Evolutionary conservation across 1,140 invertebrate genomes (phyloP).

Genomic region (Procambarus virginalis): DNA sequence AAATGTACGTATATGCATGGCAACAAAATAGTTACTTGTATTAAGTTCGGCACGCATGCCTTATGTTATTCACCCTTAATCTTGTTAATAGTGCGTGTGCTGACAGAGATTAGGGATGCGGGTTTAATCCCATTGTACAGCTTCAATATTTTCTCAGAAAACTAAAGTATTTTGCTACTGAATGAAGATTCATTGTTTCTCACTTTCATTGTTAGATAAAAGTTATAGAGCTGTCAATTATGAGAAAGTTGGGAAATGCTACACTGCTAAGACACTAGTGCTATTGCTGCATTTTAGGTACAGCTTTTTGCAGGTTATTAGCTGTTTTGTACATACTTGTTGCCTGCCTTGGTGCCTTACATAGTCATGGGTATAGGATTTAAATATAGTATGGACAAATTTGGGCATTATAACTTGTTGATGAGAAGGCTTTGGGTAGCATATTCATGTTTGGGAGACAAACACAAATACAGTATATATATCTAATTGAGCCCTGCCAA

Average conservation of each 20-base stretch:
- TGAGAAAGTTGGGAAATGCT: neutral
- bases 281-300: neutral
- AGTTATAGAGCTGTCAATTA: neutral
- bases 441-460: neutral
- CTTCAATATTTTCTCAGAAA: neutral
- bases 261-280: neutral
- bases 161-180: neutral
- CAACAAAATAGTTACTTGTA: no score
- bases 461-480: neutral
- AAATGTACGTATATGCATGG: no score
- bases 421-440: neutral
- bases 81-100: no score
- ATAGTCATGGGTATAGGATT: neutral
- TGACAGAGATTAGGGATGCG: no score
- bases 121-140: no score
- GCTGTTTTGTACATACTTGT: neutral
- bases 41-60: no score
- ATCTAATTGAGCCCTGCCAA: neutral
- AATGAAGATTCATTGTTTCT: neutral
- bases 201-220: neutral
- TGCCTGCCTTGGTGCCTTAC: neutral
- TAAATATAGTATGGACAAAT: neutral
- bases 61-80: no score
- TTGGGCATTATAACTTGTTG: neutral
- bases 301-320: neutral